Percentiles rank a stretch among this genome's conserved stretches.
phyloP scores from a whole-genome alignment of 92 coral and sea anemone genomes.

The Anthopleura xanthogrammica region DNA sequence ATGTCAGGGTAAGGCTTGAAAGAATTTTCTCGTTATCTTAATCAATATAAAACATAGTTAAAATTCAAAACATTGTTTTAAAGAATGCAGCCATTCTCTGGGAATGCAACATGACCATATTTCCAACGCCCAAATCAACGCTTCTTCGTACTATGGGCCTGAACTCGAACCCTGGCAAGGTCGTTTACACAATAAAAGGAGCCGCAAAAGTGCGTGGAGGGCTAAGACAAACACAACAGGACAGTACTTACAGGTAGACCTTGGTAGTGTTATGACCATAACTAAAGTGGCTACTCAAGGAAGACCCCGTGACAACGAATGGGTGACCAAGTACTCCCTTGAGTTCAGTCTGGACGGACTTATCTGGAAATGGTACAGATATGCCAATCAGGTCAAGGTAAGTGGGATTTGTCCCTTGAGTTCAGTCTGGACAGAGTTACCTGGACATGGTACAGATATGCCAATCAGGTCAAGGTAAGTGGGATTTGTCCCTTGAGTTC shows the following conservation, averaged over 20 bases:
- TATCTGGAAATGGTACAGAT: conserved; percentile 7
- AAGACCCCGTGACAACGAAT: neutral
- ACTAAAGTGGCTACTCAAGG: neutral
- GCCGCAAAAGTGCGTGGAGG: neutral
- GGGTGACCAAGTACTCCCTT: neutral
- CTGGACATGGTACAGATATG: conserved; percentile 11
- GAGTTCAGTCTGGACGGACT: neutral
- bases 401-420: neutral
- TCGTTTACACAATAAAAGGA: neutral
- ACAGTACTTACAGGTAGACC: neutral
- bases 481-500: neutral
- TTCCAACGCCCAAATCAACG: neutral
- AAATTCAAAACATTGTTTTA: no score
- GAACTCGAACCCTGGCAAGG: neutral
- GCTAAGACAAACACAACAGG: neutral
- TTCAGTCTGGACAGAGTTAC: neutral
- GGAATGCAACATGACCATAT: neutral
- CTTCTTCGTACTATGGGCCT: neutral
- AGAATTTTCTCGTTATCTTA: no score
- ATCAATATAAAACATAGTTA: no score
- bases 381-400: no score
- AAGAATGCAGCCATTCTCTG: neutral
- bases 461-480: no score
- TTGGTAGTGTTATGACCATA: neutral
- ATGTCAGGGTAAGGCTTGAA: conserved; percentile 1